Evolutionary conservation across 2,797 vertebrate species (phyloP).

Genomic region (Anas bahamensis): DNA sequence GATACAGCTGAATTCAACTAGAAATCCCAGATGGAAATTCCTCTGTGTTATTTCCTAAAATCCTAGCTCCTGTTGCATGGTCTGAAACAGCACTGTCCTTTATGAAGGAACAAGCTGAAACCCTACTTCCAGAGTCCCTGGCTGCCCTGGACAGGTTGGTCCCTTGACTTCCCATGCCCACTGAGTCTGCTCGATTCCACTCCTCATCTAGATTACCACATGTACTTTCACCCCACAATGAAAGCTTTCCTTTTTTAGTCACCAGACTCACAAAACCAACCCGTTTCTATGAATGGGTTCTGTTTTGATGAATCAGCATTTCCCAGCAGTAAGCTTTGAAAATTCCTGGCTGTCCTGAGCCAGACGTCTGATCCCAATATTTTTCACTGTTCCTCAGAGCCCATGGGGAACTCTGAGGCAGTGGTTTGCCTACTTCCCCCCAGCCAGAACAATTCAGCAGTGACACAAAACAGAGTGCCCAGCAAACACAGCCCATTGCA

Average conservation of each 20-base stretch:
- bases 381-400: neutral
- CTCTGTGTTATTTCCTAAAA: neutral
- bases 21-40: neutral
- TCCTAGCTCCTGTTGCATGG: neutral
- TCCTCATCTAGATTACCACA: neutral
- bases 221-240: accelerated
- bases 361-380: neutral
- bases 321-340: neutral
- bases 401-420: neutral
- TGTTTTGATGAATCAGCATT: neutral
- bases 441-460: constrained; percentile 26
- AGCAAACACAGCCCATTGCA: constrained; percentile 52
- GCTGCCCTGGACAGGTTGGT: neutral
- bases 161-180: neutral
- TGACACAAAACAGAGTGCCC: neutral
- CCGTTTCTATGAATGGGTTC: neutral
- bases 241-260: neutral
- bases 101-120: neutral
- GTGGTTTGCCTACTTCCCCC: neutral
- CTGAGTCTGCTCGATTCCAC: neutral
- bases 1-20: neutral
- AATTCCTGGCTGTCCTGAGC: neutral
- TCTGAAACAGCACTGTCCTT: neutral
- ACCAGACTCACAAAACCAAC: neutral
- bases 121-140: neutral